These are phyloP conservation scores for Melanotaenia nigrans DNA, from an alignment of 2,797 vertebrate genomes.

Conservation along the genomic window DNA sequence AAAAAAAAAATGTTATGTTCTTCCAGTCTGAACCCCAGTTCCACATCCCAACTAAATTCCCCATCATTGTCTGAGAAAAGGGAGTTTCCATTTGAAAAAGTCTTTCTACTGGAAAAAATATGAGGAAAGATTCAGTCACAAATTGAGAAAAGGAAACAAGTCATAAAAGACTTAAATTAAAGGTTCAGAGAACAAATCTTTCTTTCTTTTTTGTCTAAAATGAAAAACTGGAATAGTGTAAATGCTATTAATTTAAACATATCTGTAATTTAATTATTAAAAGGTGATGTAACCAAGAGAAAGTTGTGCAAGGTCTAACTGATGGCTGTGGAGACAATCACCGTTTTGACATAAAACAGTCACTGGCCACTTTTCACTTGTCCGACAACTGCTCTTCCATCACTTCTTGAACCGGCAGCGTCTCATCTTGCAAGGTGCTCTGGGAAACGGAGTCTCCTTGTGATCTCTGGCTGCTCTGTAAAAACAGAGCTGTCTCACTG, in stretches of 20 bases:
- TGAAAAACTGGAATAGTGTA: not conserved
- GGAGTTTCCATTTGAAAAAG: conserved; percentile 68
- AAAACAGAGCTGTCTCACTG: conserved; percentile 79
- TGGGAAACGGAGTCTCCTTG: conserved; percentile 52
- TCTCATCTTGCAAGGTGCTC: conserved; percentile 61
- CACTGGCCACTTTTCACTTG: conserved; percentile 58
- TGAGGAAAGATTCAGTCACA: conserved; percentile 22
- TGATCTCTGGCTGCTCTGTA: conserved; percentile 73
- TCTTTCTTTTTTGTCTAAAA: not conserved
- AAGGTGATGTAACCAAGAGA: conserved; percentile 14
- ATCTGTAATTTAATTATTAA: not conserved
- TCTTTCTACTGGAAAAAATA: conserved; percentile 50
- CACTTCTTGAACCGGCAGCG: conserved; percentile 79
- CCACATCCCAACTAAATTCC: conserved; percentile 63
- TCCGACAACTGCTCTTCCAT: conserved; percentile 51
- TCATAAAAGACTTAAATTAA: not conserved
- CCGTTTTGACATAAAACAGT: conserved; percentile 22
- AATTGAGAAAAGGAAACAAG: conserved; percentile 17
- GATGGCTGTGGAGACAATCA: conserved; percentile 15
- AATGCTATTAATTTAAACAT: not conserved
- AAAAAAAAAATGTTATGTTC: conserved; percentile 43
- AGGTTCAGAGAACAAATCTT: not conserved
- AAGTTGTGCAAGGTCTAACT: conserved; percentile 7
- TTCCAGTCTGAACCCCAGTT: conserved; percentile 49
- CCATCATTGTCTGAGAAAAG: conserved; percentile 54